A percentile compares a stretch with the other conserved stretches of the same genome.
Evolutionary conservation across 1,140 invertebrate genomes (phyloP).

Genomic region (Leptinotarsa lineolata): DNA sequence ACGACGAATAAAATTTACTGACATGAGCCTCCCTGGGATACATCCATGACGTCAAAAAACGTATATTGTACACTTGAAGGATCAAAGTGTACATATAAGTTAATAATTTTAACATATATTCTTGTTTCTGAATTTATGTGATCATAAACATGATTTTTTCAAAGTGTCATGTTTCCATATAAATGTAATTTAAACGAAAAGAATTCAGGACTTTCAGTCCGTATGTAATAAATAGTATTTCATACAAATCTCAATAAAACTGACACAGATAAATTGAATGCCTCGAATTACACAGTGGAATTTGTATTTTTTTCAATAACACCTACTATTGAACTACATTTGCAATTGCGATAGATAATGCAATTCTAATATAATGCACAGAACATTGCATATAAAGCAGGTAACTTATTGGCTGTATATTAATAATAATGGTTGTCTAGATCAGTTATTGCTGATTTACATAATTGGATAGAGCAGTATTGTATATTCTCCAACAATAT

Average conservation of each 20-base stretch:
- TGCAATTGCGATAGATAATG: not conserved
- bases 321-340: constrained; percentile 3
- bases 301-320: not conserved
- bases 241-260: not conserved
- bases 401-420: not conserved
- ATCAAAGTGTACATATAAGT: too few relatives aligned
- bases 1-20: too few relatives aligned
- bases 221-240: not conserved
- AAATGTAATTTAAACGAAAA: not conserved
- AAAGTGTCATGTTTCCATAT: not conserved
- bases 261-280: not conserved
- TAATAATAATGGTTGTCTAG: not conserved
- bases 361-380: not conserved
- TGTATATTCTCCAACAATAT: too few relatives aligned
- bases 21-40: too few relatives aligned
- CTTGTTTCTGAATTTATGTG: too few relatives aligned
- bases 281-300: not conserved
- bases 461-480: not conserved
- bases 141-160: not conserved
- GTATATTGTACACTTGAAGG: too few relatives aligned
- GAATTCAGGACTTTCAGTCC: not conserved
- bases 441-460: not conserved
- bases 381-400: not conserved
- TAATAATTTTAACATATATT: too few relatives aligned
- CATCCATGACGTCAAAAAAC: too few relatives aligned